phyloP scores from a whole-genome alignment of 1,140 invertebrate genomes.

The Drosophila serrata region DNA sequence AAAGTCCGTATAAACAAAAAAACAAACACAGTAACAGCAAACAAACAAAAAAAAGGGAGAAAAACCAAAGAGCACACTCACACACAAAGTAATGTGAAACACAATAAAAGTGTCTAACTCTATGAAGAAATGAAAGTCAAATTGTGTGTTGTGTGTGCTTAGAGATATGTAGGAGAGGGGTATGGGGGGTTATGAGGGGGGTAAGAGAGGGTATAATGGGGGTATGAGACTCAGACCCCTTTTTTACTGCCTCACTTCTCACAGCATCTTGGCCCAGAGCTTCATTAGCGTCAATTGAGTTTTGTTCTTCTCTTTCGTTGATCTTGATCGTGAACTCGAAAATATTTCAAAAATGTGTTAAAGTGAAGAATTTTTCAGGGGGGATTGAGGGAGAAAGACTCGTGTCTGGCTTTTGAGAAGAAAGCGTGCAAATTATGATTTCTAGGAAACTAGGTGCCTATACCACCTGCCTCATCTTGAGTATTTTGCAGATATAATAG shows the following conservation, averaged over 20 bases:
- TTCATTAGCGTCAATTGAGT: conserved; percentile 75
- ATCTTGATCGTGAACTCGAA: conserved; percentile 74
- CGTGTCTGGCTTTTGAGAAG: conserved; percentile 63
- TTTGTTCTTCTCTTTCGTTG: conserved; percentile 49
- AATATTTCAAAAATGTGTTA: conserved; percentile 75
- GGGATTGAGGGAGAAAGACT: conserved; percentile 4
- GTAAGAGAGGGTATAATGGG: background rate
- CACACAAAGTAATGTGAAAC: conserved; percentile 62
- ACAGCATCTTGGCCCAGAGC: conserved; percentile 54
- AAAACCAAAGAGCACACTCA: conserved; percentile 32
- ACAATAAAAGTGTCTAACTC: conserved; percentile 82
- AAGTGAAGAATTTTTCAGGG: conserved; percentile 46
- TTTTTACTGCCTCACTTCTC: conserved; percentile 27
- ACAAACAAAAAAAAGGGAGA: conserved; percentile 39
- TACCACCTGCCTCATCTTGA: conserved; percentile 4
- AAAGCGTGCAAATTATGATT: conserved; percentile 77
- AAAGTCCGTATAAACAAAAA: conserved; percentile 76
- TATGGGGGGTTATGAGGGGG: background rate
- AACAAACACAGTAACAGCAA: conserved; percentile 52
- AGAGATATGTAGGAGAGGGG: too few species aligned
- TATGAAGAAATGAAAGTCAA: conserved; percentile 80
- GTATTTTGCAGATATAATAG: background rate
- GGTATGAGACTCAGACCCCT: background rate
- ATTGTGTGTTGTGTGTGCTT: conserved; percentile 38
- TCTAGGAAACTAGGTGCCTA: conserved; percentile 43